Base-by-base conservation (phyloP, 2,113 vertebrate species). In the Zosterops japonicus region DNA sequence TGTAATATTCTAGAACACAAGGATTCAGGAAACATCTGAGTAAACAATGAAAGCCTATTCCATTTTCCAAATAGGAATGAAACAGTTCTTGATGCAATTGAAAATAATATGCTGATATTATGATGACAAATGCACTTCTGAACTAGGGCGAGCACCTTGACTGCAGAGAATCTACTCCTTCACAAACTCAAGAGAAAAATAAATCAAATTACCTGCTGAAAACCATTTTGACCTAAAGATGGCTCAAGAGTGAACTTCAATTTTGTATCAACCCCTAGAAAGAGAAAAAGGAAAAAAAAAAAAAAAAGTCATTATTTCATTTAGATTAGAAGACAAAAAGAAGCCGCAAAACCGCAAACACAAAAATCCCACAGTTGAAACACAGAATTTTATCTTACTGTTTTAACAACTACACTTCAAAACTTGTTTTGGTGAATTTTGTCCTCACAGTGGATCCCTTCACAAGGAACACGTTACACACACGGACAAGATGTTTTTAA, bases 181-280 rank as follows among this genome's bases (percentile, higher is more conserved):
- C 64, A 71, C 24, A 65, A 87, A 94, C 64, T 50, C 42, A 39
- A 81, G 56, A 72, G 83, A 88, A 94, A 81, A 95, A 94, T 63
- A 31, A 91, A 82, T 46, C 53, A 79, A 60, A 90, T 98, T 98
- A 99, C 99, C 99, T 99, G 99, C 96, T 99, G 99, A 98, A 99
- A 99, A 77, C 99, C 99, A 96, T 99, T 99, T 95, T 99, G 99
- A 86, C 99, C 99, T 95, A 99, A 95, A 55, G 98, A 99, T 11
- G 99, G 99, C 74, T 99, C 99, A 80, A 99, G 98, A 90, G 99
- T 99, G 80, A 99, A 99, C 96, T 99, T 99, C 97, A 99, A 96
- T 94, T 99, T 99, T 31, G 99, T 99, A 96, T 99, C 99, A 78
- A 99, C 99, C 74, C 99, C 99, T 99, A 75, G 27, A 97, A 96